Base-by-base conservation (phyloP, 2,888 invertebrate genomes). In the Athalia rosae region DNA sequence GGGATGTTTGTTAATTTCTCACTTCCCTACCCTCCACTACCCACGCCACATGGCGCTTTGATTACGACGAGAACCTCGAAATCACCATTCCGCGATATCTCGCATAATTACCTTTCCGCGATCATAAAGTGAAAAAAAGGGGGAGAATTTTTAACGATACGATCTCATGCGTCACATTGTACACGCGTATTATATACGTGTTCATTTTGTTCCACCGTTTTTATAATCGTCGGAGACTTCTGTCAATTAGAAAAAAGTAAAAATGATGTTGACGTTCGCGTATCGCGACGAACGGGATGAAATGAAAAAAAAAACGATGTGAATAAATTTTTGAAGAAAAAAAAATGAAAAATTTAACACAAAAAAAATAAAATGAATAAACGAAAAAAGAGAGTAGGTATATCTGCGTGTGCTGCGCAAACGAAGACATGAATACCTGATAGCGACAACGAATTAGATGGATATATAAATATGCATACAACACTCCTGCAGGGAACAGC, bases 391-490 rank as follows among this genome's bases (percentile, higher is more conserved):
- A 13, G 9, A 13, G 58, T 58, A 58, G 8, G 58, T 3, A 7
- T 7, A 3, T 7, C 13, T 13, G 11, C n/a, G 15, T 8, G 45
- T n/a, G 28, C 48, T 9, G 11, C 8, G 67, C 47, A 56, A 53
- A 76, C 69, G 61, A 53, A 67, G 77, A 80, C 74, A 81, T 81
- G 79, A 81, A 81, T 81, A 81, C 76, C 80, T 76, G 61, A 76
- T 28, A 28, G 28, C 28, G 28, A 76, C 69, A 64, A 59, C 61
- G 78, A 77, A 81, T 81, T 81, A 81, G 78, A 76, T 77, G 45
- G 73, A 41, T 11, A 66, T 76, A 81, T 81, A 80, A 81, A 81
- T 81, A 81, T 80, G 79, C 77, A 81, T 81, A n/a, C n/a, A 78
- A 80, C 62, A 67, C 48, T 73, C 77, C 78, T 79, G 41, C 53